Conservation (phyloP, 2,113 vertebrate species). For the Brachionichthys hirsutus region DNA sequence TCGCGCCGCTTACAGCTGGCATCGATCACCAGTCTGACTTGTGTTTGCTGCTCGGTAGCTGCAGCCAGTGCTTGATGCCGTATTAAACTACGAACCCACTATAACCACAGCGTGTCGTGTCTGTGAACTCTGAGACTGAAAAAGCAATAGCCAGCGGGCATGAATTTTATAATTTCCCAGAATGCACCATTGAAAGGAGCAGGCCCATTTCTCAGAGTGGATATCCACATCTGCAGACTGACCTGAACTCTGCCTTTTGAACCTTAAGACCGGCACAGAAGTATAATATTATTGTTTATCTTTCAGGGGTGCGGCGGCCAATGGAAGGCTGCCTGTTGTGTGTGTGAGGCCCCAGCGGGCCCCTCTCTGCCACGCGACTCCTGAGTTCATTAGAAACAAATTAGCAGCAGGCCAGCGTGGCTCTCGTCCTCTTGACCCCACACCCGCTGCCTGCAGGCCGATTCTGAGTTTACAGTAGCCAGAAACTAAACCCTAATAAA, state of each 20-base stretch:
- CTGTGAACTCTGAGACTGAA: conserved; percentile 36
- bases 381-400: conserved; percentile 56
- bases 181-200: conserved; percentile 10
- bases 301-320: conserved; percentile 41
- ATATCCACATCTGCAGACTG: conserved; percentile 5
- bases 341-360: conserved; percentile 38
- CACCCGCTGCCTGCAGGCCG: conserved; percentile 32
- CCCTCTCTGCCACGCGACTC: conserved; percentile 54
- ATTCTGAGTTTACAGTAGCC: conserved; percentile 40
- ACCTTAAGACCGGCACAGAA: conserved; percentile 23
- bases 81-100: background rate
- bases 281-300: conserved; percentile 66
- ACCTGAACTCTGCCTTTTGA: conserved; percentile 12
- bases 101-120: conserved; percentile 35
- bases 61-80: background rate
- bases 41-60: background rate
- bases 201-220: background rate
- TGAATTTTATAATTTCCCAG: conserved; percentile 37
- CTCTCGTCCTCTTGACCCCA: conserved; percentile 26
- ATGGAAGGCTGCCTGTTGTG: conserved; percentile 24
- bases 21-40: background rate
- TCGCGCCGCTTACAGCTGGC: too few species aligned
- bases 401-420: conserved; percentile 39
- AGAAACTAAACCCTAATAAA: conserved; percentile 45
- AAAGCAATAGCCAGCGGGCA: conserved; percentile 47